Evolutionary conservation across 2,888 invertebrate genomes (phyloP), one percentile per base, ranked within the genome.

Genomic region (Chloroclysta siterata): DNA sequence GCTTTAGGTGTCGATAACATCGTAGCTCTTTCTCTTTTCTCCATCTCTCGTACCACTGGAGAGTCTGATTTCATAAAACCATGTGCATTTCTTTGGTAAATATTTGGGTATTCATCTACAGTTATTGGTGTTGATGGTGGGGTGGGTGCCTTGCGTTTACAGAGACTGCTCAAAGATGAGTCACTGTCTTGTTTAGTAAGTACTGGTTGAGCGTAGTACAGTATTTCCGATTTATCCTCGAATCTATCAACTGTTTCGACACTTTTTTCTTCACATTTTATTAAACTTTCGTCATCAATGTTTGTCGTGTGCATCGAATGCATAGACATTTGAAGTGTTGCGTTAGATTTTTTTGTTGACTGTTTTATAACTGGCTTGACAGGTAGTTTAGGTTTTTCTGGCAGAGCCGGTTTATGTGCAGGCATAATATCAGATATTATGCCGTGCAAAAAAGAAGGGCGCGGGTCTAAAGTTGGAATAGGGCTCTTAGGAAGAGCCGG

Each of bases 131-230:
- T 88, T 7, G 90, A 83, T 50, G 96, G 97, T 15, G 97, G 97
- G 75, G 95, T 95, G 0, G 97, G 97, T 0, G 97, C 97, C 85
- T 96, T 95, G 54, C 97, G 93, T 84, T 97, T 97, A 76, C 94
- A 94, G 14, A 94, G 84, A 72, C 93, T 93, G 63, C 89, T 92
- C 8, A 93, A 88, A 10, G 94, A 94, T 15, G 93, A 89, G 70
- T 93, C 94, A 64, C 94, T 94, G 71, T 94, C 94, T 75, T 94
- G 94, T 79, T 94, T 94, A 13, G 90, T 89, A 48, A 93, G 79
- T 71, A 90, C 93, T 69, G 90, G 92, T 78, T 93, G 92, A 33
- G 90, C 90, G 72, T 89, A 89, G 76, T 90, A 89, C 68, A 89
- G 81, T 7, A 89, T 78, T 73, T 92, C 93, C 22, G 85, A 77